Conservation (phyloP, 2,888 invertebrate species). For the Galerucella nymphaeae region DNA sequence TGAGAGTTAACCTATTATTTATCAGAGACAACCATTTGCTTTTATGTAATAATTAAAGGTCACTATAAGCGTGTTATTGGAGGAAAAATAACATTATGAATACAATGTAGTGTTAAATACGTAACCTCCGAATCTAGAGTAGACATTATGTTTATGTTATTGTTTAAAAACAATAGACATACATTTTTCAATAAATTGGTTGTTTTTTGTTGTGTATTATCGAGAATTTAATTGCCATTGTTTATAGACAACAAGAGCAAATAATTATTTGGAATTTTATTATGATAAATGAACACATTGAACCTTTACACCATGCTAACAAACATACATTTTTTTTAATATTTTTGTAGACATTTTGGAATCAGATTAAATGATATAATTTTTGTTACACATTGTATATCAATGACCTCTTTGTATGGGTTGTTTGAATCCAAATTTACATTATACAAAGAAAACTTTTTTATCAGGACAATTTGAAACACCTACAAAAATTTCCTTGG, state of each 20-base stretch:
- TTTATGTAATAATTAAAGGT: conserved; percentile 1
- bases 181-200: conserved; percentile 10
- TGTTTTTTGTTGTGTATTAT: conserved; percentile 1
- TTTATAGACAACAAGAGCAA: conserved; percentile 1
- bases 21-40: too few species aligned
- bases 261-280: background rate
- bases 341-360: too few species aligned
- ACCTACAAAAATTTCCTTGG: too few species aligned
- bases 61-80: background rate
- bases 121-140: conserved; percentile 12
- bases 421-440: too few species aligned
- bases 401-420: too few species aligned
- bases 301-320: too few species aligned
- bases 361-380: too few species aligned
- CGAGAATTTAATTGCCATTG: background rate
- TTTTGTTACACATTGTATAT: too few species aligned
- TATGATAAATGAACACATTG: background rate
- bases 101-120: conserved; percentile 20
- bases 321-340: too few species aligned
- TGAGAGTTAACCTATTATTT: background rate
- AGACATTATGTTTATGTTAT: conserved; percentile 16
- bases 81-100: conserved; percentile 5
- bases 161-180: conserved; percentile 14
- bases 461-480: too few species aligned
- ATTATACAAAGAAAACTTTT: too few species aligned